Evolutionary conservation across 1,140 invertebrate species (phyloP).

Genomic region (Phocides pigmalion): DNA sequence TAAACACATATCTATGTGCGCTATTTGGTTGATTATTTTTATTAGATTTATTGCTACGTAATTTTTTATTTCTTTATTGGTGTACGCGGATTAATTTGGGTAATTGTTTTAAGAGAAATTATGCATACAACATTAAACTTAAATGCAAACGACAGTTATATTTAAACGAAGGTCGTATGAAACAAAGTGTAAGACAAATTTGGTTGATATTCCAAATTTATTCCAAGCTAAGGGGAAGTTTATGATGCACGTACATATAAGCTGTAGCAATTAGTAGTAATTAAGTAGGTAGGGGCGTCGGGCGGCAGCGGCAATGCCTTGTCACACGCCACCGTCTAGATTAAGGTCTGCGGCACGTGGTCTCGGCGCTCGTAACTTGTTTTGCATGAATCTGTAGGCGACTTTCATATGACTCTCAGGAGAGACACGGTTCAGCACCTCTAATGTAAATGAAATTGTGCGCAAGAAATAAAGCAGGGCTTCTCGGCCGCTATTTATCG

Average conservation of each 20-base stretch:
- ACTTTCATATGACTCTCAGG: conserved; percentile 72
- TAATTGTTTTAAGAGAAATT: not conserved
- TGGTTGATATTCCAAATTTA: conserved; percentile 50
- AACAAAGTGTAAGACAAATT: conserved; percentile 42
- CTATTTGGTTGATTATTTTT: conserved; percentile 22
- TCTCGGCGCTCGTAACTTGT: conserved; percentile 71
- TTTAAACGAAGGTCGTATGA: not conserved
- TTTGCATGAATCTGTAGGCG: conserved; percentile 77
- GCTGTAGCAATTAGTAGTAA: conserved; percentile 78
- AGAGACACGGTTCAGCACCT: conserved; percentile 71
- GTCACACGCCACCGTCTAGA: conserved; percentile 66
- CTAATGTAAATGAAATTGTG: conserved; percentile 82
- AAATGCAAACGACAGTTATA: not conserved
- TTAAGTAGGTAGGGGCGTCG: conserved; percentile 67
- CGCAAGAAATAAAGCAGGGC: conserved; percentile 77
- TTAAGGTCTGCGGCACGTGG: conserved; percentile 68
- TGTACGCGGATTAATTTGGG: not conserved
- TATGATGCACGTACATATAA: conserved; percentile 70
- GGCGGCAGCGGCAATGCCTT: conserved; percentile 52
- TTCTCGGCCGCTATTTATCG: conserved; percentile 77
- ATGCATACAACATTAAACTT: not conserved
- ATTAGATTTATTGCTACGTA: conserved; percentile 4
- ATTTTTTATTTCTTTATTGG: not conserved
- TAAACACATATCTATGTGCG: conserved; percentile 26
- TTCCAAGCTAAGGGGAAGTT: conserved; percentile 54